A percentile compares a stretch with the other conserved stretches of the same genome.
These are phyloP conservation scores for Mercenaria mercenaria DNA, from an alignment of 1,140 invertebrate genomes.

Conservation along the genomic window DNA sequence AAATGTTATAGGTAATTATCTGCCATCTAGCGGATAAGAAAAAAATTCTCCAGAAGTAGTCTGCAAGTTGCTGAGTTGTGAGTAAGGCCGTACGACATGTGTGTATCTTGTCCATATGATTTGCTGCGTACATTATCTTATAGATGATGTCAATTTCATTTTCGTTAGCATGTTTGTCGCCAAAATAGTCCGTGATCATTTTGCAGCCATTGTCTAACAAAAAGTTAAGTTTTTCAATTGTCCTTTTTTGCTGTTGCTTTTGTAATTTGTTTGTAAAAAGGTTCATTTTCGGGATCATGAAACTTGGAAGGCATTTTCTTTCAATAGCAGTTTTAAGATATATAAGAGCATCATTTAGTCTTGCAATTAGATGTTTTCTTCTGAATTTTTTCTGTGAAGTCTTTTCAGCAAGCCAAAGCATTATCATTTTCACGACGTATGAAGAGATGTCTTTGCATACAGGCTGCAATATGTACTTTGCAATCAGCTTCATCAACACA, in stretches of 20 bases:
- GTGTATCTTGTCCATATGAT: background rate
- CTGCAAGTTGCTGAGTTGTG: background rate
- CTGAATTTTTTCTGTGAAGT: constrained; percentile 13
- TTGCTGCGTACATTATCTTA: background rate
- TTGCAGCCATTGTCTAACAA: background rate
- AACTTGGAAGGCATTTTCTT: background rate
- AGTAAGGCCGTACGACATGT: background rate
- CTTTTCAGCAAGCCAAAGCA: constrained; percentile 28
- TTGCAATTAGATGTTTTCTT: background rate
- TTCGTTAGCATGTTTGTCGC: background rate
- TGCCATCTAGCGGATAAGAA: background rate
- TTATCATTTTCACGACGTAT: constrained; percentile 34
- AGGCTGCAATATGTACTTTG: constrained; percentile 1
- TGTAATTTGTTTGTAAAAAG: constrained; percentile 13
- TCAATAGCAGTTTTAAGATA: constrained; percentile 1
- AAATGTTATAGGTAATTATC: background rate
- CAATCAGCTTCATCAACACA: constrained; percentile 11
- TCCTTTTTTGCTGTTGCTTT: background rate
- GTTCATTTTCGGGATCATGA: constrained; percentile 38
- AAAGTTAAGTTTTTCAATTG: background rate
- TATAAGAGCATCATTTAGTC: background rate
- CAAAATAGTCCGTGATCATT: background rate
- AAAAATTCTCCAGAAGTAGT: background rate
- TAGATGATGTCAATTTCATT: background rate
- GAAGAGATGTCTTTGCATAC: background rate